These are phyloP conservation scores for Stigmatopora nigra DNA, from an alignment of 2,113 vertebrate species.

Conservation along the genomic window DNA sequence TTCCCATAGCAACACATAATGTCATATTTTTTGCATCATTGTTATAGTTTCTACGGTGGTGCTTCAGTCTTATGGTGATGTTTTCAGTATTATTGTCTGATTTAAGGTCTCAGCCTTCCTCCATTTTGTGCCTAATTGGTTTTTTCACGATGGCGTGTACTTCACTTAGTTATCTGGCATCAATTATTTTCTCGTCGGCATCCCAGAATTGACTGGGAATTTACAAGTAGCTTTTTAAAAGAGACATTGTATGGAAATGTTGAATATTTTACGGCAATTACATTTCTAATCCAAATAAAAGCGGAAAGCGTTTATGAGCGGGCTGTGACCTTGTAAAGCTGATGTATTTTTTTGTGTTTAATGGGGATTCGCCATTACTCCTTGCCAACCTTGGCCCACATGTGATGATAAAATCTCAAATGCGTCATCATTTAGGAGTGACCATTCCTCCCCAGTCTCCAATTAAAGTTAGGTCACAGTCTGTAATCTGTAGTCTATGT, in stretches of 20 bases:
- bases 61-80: neutral
- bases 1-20: constrained; percentile 1
- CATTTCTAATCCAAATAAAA: neutral
- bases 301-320: neutral
- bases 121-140: neutral
- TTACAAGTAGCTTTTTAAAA: neutral
- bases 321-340: neutral
- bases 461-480: neutral
- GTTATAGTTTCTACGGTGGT: neutral
- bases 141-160: neutral
- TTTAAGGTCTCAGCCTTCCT: neutral
- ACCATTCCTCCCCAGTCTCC: neutral
- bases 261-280: neutral
- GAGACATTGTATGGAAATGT: neutral
- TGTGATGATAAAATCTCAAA: neutral
- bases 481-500: neutral
- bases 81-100: neutral
- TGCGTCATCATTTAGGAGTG: neutral
- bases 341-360: neutral
- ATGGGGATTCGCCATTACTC: neutral
- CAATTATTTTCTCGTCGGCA: too few species aligned
- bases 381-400: neutral
- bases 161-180: neutral
- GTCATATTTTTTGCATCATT: neutral
- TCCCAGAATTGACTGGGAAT: neutral